Evolutionary conservation across 2,113 vertebrate genomes (phyloP), one percentile per base, ranked within the genome.

Genomic region (Tupaia tana): DNA sequence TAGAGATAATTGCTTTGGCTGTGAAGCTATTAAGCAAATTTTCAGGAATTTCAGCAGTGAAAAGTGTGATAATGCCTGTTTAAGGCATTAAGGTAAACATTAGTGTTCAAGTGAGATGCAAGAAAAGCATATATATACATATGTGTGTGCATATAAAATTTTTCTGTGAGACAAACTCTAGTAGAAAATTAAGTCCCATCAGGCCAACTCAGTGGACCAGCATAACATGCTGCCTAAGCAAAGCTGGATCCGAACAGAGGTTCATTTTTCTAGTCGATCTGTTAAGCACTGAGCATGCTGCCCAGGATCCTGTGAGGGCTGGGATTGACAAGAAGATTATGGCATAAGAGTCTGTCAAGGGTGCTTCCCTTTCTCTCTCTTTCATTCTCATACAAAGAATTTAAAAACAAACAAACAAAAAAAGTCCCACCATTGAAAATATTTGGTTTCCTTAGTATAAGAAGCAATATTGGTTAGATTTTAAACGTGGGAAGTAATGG

Each of bases 1-100:
- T n/a, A 85, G 67, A 97, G 93, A 84, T 90, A 97, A 91, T 91
- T 97, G 54, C 9, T 97, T 34, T 96, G 61, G 82, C 75, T 70
- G 89, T 92, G 95, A 86, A 67, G 25, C 67, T 75, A 91, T 70
- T 87, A 94, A 91, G 16, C 80, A 78, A 34, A 6, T 96, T 96
- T 96, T 82, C 75, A 95, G 69, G 86, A 91, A 89, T 97, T 86
- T 89, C 24, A 89, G 20, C 69, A 27, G 27, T 78, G n/a, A 4
- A 70, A 86, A 91, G 27, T 86, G 7, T 88, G 56, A 91, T 96
- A 91, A 96, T 90, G 22, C 43, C 82, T 86, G 31, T 6, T 92
- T 83, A 91, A 77, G 93, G 71, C 69, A 89, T 56, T 67, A 71
- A 83, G 56, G 61, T 89, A 95, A 89, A 75, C 84, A 85, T 54